Conservation (phyloP, 2,113 vertebrate species). For the Notiomystis cincta region DNA sequence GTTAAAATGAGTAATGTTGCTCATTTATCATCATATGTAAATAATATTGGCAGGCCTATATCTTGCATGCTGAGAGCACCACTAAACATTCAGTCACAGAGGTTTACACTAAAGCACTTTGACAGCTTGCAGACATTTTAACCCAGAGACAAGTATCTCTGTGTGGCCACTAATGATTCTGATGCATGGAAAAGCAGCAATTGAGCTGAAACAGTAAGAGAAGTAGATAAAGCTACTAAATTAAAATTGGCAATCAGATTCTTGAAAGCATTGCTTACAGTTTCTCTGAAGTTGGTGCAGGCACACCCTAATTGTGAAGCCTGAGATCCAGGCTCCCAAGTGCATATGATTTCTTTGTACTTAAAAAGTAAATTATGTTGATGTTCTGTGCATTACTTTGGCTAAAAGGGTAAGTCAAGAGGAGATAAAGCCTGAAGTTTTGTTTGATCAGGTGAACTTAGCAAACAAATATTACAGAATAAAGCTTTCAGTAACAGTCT, state of each 20-base stretch:
- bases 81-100: background rate
- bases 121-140: conserved; percentile 44
- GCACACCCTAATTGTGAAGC: background rate
- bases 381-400: background rate
- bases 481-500: background rate
- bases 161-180: conserved; percentile 36
- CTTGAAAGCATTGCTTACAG: background rate
- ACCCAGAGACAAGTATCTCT: conserved; percentile 4
- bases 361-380: background rate
- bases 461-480: background rate
- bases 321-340: background rate
- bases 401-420: background rate
- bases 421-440: background rate
- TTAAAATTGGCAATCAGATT: background rate
- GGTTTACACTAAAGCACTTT: conserved; percentile 22
- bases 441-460: background rate
- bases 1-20: background rate
- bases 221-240: background rate
- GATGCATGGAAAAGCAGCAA: background rate
- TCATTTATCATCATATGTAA: background rate
- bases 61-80: background rate
- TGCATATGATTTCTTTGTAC: conserved; percentile 2
- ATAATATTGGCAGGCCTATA: background rate
- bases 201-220: background rate
- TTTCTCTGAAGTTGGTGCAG: background rate